Conservation (phyloP, 2,797 vertebrate species). For the Pitangus sulphuratus region DNA sequence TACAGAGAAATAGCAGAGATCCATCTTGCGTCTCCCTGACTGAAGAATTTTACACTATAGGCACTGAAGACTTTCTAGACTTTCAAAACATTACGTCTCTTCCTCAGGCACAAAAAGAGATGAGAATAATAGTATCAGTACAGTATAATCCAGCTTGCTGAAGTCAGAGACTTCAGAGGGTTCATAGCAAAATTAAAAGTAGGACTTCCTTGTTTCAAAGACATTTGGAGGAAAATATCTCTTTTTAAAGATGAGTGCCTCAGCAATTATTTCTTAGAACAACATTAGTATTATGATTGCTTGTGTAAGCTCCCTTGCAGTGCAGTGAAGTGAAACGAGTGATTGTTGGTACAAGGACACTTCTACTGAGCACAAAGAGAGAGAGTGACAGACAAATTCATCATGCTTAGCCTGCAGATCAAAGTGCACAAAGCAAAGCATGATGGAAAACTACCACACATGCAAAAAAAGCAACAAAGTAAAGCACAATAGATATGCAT, state of each 20-base stretch:
- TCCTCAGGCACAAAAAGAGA: not conserved
- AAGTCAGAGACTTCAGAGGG: not conserved
- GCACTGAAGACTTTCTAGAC: not conserved
- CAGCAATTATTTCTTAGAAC: not conserved
- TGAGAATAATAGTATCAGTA: not conserved
- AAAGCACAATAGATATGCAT: not conserved
- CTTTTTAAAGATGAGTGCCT: not conserved
- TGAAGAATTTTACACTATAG: not conserved
- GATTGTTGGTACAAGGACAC: not conserved
- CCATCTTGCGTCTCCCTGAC: not conserved
- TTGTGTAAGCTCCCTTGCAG: not conserved
- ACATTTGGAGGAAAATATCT: not conserved
- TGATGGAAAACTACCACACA: not conserved
- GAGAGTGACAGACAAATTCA: not conserved
- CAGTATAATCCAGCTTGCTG: not conserved
- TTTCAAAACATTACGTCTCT: not conserved
- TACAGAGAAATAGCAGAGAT: not conserved
- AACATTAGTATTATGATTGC: not conserved
- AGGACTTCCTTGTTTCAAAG: not conserved
- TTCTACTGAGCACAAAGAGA: not conserved
- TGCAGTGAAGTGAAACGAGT: not conserved
- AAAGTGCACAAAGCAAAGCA: not conserved
- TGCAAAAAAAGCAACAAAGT: not conserved
- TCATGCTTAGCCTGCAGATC: not conserved
- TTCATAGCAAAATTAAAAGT: not conserved